These are phyloP conservation scores for Nephrotoma guestfalica DNA, from an alignment of 2,888 invertebrate genomes.

Conservation along the genomic window DNA sequence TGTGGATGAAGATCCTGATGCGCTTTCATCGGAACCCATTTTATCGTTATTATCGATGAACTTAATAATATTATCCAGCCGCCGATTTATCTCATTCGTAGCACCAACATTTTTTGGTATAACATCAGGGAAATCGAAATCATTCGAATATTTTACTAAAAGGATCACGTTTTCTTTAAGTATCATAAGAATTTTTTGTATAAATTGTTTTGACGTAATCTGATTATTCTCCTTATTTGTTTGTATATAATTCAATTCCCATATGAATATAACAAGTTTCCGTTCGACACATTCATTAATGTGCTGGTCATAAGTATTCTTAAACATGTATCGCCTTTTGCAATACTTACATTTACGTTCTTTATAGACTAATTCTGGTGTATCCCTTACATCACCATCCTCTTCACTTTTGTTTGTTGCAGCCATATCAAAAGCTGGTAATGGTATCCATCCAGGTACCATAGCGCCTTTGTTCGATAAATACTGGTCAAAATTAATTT, in stretches of 20 bases:
- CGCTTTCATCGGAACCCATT: neutral
- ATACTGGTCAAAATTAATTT: neutral
- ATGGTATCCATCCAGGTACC: slow-evolving; percentile 13
- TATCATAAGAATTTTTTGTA: slow-evolving; percentile 29
- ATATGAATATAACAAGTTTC: slow-evolving; percentile 24
- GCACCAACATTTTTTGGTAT: neutral
- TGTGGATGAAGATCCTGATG: neutral
- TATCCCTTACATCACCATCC: slow-evolving; percentile 10
- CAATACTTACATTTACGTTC: slow-evolving; percentile 30
- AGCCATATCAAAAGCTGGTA: slow-evolving; percentile 25
- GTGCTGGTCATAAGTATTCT: slow-evolving; percentile 27
- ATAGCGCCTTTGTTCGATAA: slow-evolving; percentile 13
- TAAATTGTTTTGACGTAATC: slow-evolving; percentile 30
- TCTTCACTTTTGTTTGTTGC: slow-evolving; percentile 25
- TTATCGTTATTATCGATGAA: neutral
- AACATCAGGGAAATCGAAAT: neutral
- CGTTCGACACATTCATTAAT: slow-evolving; percentile 27
- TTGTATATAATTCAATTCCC: slow-evolving; percentile 24
- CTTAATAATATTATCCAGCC: neutral
- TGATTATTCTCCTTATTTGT: slow-evolving; percentile 24
- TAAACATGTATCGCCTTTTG: slow-evolving; percentile 29
- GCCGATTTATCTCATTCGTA: neutral
- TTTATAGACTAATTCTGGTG: slow-evolving; percentile 18
- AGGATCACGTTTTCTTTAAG: slow-evolving; percentile 15
- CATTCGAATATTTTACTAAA: slow-evolving; percentile 2